Percentiles rank a stretch among this genome's conserved stretches.
Conservation (phyloP, 2,797 vertebrate species). For the Coilia nasus region DNA sequence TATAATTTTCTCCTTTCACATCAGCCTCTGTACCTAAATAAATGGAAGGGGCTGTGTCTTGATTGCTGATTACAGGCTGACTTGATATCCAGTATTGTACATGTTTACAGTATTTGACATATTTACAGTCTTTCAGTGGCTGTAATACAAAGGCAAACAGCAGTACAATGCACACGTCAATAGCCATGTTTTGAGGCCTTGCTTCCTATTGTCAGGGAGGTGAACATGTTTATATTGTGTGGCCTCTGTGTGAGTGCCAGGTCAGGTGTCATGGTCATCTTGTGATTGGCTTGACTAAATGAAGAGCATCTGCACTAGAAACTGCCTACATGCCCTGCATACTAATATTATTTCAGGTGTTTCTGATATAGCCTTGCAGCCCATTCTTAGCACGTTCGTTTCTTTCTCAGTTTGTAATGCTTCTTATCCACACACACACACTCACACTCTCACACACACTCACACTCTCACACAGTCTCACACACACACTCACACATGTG, state of each 20-base stretch:
- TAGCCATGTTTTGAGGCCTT: background rate
- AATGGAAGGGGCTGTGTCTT: background rate
- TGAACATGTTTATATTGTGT: background rate
- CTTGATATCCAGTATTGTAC: no score
- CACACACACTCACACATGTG: background rate
- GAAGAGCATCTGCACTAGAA: background rate
- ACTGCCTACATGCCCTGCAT: background rate
- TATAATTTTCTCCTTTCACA: background rate
- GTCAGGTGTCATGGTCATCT: background rate
- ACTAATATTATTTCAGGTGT: background rate
- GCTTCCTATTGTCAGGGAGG: background rate
- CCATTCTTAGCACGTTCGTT: background rate
- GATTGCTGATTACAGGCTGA: no score
- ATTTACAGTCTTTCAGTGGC: background rate
- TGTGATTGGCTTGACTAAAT: constrained; percentile 16
- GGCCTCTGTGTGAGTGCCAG: background rate
- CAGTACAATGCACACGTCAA: background rate
- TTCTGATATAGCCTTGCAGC: background rate
- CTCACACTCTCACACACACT: background rate
- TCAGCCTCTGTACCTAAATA: background rate
- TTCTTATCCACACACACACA: background rate
- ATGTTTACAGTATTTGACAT: no score
- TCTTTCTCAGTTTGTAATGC: background rate
- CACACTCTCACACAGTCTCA: background rate
- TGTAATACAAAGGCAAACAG: background rate